Evolutionary conservation across 1,140 invertebrate genomes (phyloP).

Genomic region (Drosophila orosa): DNA sequence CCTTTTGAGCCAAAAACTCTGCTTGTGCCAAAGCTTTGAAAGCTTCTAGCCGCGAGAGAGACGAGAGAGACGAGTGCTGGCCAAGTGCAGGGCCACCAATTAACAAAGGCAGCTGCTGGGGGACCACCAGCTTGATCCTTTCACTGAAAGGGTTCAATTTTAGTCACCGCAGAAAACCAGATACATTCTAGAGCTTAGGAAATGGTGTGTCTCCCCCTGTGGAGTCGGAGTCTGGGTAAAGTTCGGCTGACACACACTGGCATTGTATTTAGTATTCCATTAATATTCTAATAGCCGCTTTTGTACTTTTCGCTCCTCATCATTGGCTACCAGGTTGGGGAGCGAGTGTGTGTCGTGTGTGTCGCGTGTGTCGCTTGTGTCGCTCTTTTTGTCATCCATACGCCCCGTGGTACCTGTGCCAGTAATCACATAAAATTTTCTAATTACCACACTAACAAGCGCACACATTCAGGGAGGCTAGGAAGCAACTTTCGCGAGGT

Average conservation of each 20-base stretch:
- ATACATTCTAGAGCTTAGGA: neutral
- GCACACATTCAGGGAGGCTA: too few relatives aligned
- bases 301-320: slow-evolving; percentile 76
- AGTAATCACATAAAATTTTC: slow-evolving; percentile 81
- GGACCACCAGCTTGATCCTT: slow-evolving; percentile 15
- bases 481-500: slow-evolving; percentile 45
- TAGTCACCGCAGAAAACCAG: slow-evolving; percentile 2
- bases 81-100: too few relatives aligned
- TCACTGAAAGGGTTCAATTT: slow-evolving; percentile 8
- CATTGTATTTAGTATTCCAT: slow-evolving; percentile 81
- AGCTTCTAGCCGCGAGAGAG: slow-evolving; percentile 8
- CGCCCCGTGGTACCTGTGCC: slow-evolving; percentile 20
- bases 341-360: neutral
- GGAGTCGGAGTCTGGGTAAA: neutral
- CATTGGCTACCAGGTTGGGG: slow-evolving; percentile 57
- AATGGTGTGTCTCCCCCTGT: neutral
- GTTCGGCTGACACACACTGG: neutral
- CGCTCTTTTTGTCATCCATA: slow-evolving; percentile 46
- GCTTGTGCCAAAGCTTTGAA: slow-evolving; percentile 34
- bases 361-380: too few relatives aligned
- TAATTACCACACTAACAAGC: slow-evolving; percentile 72
- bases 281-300: slow-evolving; percentile 83
- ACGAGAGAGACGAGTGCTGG: neutral
- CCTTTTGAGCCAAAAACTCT: slow-evolving; percentile 46
- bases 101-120: too few relatives aligned